Conservation (phyloP, 2,888 invertebrate species). For the Schrankia costaestrigalis region DNA sequence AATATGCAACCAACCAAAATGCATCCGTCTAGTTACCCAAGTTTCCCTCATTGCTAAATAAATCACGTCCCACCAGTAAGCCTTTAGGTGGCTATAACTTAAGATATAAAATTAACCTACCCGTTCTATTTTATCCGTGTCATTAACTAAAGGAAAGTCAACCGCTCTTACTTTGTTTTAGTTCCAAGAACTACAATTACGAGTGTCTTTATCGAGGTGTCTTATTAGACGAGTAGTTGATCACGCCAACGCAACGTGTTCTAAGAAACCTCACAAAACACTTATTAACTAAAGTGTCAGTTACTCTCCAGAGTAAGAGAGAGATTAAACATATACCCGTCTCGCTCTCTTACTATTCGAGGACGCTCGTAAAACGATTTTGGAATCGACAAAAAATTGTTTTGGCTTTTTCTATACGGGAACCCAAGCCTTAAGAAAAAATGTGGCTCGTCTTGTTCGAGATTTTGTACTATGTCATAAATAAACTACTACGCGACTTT, state of each 20-base stretch:
- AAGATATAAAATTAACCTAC: no score
- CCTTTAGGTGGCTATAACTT: no score
- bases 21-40: no score
- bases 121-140: no score
- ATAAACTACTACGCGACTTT: constrained; percentile 61
- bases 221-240: constrained; percentile 45
- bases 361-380: constrained; percentile 75
- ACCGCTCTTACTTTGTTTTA: constrained; percentile 36
- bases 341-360: constrained; percentile 69
- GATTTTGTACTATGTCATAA: constrained; percentile 67
- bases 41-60: no score
- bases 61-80: no score
- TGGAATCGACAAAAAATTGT: constrained; percentile 70
- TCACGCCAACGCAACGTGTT: constrained; percentile 51
- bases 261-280: constrained; percentile 63
- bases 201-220: constrained; percentile 41
- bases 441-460: constrained; percentile 61
- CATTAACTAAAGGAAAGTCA: no score
- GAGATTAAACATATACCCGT: constrained; percentile 34
- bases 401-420: constrained; percentile 69
- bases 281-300: constrained; percentile 60
- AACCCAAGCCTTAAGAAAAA: constrained; percentile 49
- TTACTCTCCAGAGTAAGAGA: constrained; percentile 49
- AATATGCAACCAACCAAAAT: no score
- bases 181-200: constrained; percentile 42